A percentile compares a stretch with the other conserved stretches of the same genome.
These are phyloP conservation scores for Bombus picipes DNA, from an alignment of 1,140 invertebrate species.

Conservation along the genomic window DNA sequence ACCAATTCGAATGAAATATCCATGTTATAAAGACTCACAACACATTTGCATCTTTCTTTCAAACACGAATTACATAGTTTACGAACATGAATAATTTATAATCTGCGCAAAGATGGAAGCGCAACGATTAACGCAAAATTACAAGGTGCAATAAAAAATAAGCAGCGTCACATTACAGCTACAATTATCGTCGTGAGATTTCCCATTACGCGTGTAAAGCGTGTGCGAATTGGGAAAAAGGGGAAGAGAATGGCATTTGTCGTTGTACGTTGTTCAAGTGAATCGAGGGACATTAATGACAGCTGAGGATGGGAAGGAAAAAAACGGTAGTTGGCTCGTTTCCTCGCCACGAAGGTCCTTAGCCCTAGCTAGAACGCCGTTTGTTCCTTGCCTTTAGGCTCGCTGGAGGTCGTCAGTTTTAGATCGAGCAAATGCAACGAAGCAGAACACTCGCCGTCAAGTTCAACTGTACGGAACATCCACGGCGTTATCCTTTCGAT, in stretches of 20 bases:
- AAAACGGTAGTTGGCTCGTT: conserved; percentile 62
- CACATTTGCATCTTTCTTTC: no score
- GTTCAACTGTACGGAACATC: conserved; percentile 9
- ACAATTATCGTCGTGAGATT: neutral
- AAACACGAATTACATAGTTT: neutral
- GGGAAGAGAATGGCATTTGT: conserved; percentile 12
- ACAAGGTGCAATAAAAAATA: neutral
- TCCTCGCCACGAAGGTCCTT: conserved; percentile 66
- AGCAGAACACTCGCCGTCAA: neutral
- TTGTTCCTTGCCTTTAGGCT: conserved; percentile 42
- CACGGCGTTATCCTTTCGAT: neutral
- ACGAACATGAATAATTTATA: neutral
- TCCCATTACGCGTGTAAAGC: neutral
- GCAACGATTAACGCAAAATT: neutral
- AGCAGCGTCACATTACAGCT: neutral
- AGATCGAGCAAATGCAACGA: conserved; percentile 43
- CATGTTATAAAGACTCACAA: no score
- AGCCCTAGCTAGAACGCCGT: conserved; percentile 56
- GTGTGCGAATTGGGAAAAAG: neutral
- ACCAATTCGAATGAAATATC: no score
- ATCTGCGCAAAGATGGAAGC: neutral
- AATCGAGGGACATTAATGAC: conserved; percentile 34
- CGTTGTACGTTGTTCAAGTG: conserved; percentile 1
- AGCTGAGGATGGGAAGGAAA: conserved; percentile 52
- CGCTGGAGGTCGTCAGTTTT: conserved; percentile 35